phyloP scores from a whole-genome alignment of 2,888 invertebrate species.

The Drosophila phalerata region DNA sequence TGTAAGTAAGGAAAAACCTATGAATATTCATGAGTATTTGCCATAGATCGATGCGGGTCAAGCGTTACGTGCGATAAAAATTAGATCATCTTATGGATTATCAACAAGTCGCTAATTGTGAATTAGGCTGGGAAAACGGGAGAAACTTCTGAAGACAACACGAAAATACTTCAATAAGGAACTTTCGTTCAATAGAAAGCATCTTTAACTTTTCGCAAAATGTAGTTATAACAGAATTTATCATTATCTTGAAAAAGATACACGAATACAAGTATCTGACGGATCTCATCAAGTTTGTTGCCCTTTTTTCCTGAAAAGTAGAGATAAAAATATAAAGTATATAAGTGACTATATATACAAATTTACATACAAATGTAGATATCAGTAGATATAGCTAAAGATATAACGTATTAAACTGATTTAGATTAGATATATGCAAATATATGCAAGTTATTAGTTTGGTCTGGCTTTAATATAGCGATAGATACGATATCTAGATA shows the following conservation, averaged over 20 bases:
- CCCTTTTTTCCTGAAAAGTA: background rate
- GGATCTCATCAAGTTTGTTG: background rate
- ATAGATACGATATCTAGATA: background rate
- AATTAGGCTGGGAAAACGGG: constrained; percentile 3
- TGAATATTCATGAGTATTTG: constrained; percentile 36
- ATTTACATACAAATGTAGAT: background rate
- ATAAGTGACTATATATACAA: background rate
- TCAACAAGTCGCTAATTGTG: constrained; percentile 15
- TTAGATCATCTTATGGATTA: constrained; percentile 19
- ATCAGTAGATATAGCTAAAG: background rate
- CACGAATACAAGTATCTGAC: background rate
- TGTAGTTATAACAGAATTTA: background rate
- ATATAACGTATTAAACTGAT: background rate
- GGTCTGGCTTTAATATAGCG: background rate
- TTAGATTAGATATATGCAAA: background rate
- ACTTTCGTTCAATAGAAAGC: background rate
- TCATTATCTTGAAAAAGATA: background rate
- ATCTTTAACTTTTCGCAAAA: background rate
- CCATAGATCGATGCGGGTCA: constrained; percentile 35
- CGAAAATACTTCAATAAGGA: background rate
- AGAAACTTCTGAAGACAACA: background rate
- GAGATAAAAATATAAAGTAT: background rate
- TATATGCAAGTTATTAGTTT: background rate
- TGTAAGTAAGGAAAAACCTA: background rate
- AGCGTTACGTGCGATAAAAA: constrained; percentile 23